A percentile compares a stretch with the other conserved stretches of the same genome.
Conservation (phyloP, 2,888 invertebrate species). For the Cerceris rybyensis region DNA sequence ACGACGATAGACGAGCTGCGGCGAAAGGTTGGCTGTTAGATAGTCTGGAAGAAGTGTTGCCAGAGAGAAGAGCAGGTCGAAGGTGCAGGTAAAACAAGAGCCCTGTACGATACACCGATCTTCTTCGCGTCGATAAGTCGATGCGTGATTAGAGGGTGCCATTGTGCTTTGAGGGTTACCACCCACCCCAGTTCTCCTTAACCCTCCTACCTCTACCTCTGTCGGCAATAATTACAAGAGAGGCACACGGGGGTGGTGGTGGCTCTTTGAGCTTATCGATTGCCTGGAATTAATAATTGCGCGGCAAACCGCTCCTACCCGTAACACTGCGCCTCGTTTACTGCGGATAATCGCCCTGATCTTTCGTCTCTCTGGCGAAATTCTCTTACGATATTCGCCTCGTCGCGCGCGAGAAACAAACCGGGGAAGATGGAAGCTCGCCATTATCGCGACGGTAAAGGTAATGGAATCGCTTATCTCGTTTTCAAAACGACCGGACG, state of each 20-base stretch:
- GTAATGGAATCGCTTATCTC: no score
- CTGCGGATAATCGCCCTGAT: constrained; percentile 61
- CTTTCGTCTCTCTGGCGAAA: constrained; percentile 53
- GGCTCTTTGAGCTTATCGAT: constrained; percentile 80
- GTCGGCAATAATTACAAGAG: constrained; percentile 80
- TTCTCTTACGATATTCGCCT: constrained; percentile 26
- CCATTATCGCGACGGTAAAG: not conserved
- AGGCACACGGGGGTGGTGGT: constrained; percentile 59
- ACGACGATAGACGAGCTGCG: constrained; percentile 33
- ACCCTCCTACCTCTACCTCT: constrained; percentile 57
- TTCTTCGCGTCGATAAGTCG: constrained; percentile 77
- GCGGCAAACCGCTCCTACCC: constrained; percentile 55
- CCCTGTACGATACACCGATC: constrained; percentile 67
- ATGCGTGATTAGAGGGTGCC: constrained; percentile 80
- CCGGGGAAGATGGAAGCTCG: not conserved
- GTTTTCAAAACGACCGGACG: no score
- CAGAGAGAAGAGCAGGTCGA: constrained; percentile 8
- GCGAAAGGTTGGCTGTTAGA: constrained; percentile 53
- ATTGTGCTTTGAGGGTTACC: constrained; percentile 78
- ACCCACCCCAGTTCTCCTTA: constrained; percentile 45
- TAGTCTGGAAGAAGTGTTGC: constrained; percentile 54
- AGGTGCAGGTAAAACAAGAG: constrained; percentile 59
- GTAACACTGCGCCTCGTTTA: constrained; percentile 58
- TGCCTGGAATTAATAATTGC: constrained; percentile 80
- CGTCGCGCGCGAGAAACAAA: not conserved